Percentiles rank a stretch among this genome's conserved stretches.
phyloP scores from a whole-genome alignment of 2,797 vertebrate genomes.

The Alauda arvensis region DNA sequence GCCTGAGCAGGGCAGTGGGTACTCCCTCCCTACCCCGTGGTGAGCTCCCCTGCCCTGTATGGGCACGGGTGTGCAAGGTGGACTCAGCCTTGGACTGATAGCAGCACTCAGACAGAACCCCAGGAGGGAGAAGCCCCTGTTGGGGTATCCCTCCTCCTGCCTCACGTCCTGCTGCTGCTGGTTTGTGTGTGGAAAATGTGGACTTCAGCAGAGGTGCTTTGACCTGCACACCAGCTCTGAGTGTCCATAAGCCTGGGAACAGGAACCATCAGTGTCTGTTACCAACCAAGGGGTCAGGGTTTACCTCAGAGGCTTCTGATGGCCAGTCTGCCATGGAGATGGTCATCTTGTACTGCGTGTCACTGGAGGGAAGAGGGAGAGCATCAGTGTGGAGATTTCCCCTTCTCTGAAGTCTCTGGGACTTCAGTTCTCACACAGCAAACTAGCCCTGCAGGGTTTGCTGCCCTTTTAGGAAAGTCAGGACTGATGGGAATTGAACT shows the following conservation, averaged over 20 bases:
- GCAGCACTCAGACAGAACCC: accelerated
- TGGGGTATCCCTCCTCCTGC: neutral
- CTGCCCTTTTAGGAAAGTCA: neutral
- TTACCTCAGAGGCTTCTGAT: slow-evolving; percentile 76
- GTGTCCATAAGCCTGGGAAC: neutral
- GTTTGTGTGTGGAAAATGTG: accelerated
- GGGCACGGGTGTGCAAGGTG: neutral
- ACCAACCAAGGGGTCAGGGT: neutral
- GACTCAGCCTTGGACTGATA: neutral
- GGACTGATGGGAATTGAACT: neutral
- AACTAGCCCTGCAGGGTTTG: neutral
- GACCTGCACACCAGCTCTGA: neutral
- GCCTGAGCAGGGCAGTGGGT: neutral
- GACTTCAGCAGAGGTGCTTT: neutral
- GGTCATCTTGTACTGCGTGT: slow-evolving; percentile 80
- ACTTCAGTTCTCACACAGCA: neutral
- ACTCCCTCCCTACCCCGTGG: neutral
- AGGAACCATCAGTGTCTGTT: neutral
- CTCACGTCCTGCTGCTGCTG: neutral
- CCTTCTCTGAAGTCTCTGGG: neutral
- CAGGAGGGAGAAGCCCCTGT: accelerated
- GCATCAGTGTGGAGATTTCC: accelerated
- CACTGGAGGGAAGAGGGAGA: slow-evolving; percentile 52
- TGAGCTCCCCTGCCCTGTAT: neutral
- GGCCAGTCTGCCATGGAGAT: slow-evolving; percentile 84